These are phyloP conservation scores for Heteromyza rotundicornis DNA, from an alignment of 2,888 invertebrate species.

Conservation along the genomic window DNA sequence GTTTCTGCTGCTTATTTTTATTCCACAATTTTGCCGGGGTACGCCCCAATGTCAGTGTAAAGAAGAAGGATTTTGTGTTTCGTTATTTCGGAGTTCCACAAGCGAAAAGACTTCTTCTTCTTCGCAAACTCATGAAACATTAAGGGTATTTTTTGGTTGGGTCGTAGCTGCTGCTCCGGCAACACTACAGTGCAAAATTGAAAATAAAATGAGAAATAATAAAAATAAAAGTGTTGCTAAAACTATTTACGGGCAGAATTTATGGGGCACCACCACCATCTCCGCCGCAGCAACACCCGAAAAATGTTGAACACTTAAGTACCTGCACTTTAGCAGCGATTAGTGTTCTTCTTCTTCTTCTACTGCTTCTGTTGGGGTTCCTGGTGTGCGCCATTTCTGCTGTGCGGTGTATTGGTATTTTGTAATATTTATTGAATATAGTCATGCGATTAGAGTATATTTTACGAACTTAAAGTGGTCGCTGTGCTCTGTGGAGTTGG, in stretches of 20 bases:
- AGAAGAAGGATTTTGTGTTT: conserved; percentile 6
- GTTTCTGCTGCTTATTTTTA: not conserved
- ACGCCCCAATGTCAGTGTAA: conserved; percentile 19
- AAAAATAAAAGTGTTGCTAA: conserved; percentile 18
- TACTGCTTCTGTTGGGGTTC: not conserved
- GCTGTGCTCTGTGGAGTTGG: not conserved
- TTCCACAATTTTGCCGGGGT: not conserved
- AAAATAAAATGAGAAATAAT: conserved; percentile 12
- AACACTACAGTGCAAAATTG: not conserved
- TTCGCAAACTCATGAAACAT: conserved; percentile 18
- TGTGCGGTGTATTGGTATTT: conserved; percentile 28
- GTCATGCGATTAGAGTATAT: conserved; percentile 51
- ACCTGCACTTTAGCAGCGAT: conserved; percentile 9
- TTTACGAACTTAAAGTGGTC: conserved; percentile 40
- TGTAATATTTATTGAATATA: conserved; percentile 47
- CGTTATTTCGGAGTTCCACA: not conserved
- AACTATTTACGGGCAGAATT: conserved; percentile 22
- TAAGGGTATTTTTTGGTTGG: conserved; percentile 1
- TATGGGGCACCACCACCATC: conserved; percentile 9
- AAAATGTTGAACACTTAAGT: conserved; percentile 9
- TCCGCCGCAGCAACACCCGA: not conserved
- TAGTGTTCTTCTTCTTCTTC: not conserved
- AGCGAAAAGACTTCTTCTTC: not conserved
- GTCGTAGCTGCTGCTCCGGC: not conserved
- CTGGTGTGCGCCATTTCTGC: not conserved